Evolutionary conservation across 2,113 vertebrate genomes (phyloP).

Genomic region (cattle (Bos taurus)): DNA sequence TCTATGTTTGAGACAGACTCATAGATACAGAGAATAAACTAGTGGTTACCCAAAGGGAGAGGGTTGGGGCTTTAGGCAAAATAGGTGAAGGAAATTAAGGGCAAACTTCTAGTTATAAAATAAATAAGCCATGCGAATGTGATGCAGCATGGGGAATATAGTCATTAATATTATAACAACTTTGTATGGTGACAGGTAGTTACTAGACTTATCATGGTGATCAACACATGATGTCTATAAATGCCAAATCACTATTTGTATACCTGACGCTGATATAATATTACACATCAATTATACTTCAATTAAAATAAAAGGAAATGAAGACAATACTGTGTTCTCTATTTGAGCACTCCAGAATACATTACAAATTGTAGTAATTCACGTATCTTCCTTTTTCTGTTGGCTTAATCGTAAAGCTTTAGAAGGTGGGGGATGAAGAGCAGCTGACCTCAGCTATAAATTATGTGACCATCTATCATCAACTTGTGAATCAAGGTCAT

Average conservation of each 20-base stretch:
- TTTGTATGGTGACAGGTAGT: neutral
- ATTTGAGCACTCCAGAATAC: neutral
- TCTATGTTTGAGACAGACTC: neutral
- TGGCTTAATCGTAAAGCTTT: neutral
- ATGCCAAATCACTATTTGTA: neutral
- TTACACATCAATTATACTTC: neutral
- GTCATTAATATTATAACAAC: neutral
- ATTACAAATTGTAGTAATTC: neutral
- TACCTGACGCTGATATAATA: neutral
- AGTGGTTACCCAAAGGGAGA: neutral
- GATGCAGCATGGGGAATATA: neutral
- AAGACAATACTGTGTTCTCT: neutral
- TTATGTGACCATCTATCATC: neutral
- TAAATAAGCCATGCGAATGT: neutral
- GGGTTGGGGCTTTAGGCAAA: neutral
- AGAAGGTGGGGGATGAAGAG: neutral
- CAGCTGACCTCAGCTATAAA: neutral
- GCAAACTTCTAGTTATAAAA: neutral
- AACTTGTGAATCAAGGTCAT: neutral
- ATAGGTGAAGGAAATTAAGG: neutral
- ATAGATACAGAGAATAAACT: neutral
- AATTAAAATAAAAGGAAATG: neutral
- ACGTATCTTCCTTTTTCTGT: neutral
- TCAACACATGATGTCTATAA: neutral
- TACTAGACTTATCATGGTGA: neutral